A percentile compares a stretch with the other conserved stretches of the same genome.
Conservation (phyloP, 2,113 vertebrate species). For the Bothrops jararaca region DNA sequence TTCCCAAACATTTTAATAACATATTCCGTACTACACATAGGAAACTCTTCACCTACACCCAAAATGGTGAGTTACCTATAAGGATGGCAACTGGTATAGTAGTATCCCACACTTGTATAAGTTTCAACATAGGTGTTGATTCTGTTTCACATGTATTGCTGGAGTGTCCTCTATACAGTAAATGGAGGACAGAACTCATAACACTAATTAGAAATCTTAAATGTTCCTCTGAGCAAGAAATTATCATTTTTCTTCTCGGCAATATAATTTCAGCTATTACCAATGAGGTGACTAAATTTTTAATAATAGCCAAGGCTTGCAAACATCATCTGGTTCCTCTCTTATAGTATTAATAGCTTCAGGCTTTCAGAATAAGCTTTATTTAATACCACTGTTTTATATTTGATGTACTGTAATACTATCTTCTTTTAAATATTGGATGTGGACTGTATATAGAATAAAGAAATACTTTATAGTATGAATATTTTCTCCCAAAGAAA, state of each 20-base stretch:
- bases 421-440: not conserved
- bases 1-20: not conserved
- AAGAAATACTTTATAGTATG: not conserved
- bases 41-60: not conserved
- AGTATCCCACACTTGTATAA: not conserved
- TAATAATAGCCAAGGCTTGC: not conserved
- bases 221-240: not conserved
- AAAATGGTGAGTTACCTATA: not conserved
- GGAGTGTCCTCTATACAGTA: not conserved
- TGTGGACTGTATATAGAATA: not conserved
- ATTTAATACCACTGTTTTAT: not conserved
- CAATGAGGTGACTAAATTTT: not conserved
- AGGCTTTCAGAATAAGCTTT: not conserved
- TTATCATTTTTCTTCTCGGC: not conserved
- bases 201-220: not conserved
- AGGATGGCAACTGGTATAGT: not conserved
- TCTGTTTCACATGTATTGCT: not conserved
- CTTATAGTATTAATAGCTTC: not conserved
- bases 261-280: not conserved
- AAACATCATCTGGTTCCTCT: not conserved
- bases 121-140: not conserved
- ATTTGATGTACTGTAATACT: not conserved
- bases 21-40: not conserved
- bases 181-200: not conserved
- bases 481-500: not conserved